Base-by-base conservation (phyloP, 2,888 invertebrate genomes). In the Gandaritis pyraliata region DNA sequence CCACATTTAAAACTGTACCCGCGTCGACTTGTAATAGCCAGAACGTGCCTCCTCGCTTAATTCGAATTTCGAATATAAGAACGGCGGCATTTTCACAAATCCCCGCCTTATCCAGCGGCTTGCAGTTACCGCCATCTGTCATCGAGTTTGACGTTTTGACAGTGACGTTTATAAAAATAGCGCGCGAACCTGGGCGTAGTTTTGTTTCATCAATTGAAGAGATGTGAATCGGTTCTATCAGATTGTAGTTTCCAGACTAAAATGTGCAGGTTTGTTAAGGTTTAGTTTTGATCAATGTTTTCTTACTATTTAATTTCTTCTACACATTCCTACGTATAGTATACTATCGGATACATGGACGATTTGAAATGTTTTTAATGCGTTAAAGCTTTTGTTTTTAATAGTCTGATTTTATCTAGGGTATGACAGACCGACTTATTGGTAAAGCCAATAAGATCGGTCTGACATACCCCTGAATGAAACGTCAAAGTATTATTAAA, bases 121-220 rank as follows among this genome's bases (percentile, higher is more conserved):
- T 74, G 77, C 80, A 77, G 81, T 82, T 81, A 81, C 80, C 86
- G 87, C 88, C 88, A 85, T 90, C 86, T 89, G 88, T 90, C 90
- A 90, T 89, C 88, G 78, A 76, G 80, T 83, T 83, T 88, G 90
- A 90, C 90, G 88, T 83, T n/a, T 84, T 87, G 85, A 87, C 88
- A 86, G 82, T 81, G 81, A 79, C 77, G 73, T 78, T 75, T 81
- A 81, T 83, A 83, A 85, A 87, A 87, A 87, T 83, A 85, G 81
- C 85, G 81, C 77, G 77, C 69, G 55, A 41, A 16, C 13, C 38
- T 39, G 16, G 38, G 18, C 38, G 58, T 47, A 13, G 47, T 60
- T 60, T 54, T 57, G 23, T 52, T 48, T 52, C 12, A 55, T 53
- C 18, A 53, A 56, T 54, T 47, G 48, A 36, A 58, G 33, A 51